Evolutionary conservation across 2,797 vertebrate species (phyloP).

Genomic region (Otolemur crassicaudatus): DNA sequence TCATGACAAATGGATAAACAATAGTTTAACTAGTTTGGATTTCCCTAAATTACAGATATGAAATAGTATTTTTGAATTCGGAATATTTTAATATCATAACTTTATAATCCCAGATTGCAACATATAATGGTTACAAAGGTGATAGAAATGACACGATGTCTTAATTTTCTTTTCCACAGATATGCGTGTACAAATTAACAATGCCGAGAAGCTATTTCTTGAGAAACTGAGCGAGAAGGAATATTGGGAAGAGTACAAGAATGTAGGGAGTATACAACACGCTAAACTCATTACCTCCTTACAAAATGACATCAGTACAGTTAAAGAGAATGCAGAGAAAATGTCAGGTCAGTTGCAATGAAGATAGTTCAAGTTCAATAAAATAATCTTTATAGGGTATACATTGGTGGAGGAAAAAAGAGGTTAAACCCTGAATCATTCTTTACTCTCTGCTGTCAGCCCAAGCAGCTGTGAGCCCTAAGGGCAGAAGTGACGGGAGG

Average conservation of each 20-base stretch:
- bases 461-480: background rate
- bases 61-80: conserved; percentile 25
- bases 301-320: conserved; percentile 83
- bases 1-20: background rate
- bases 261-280: conserved; percentile 85
- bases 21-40: conserved; percentile 10
- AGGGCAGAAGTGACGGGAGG: background rate
- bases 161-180: conserved; percentile 83
- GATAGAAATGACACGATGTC: background rate
- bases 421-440: background rate
- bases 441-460: background rate
- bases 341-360: conserved; percentile 87
- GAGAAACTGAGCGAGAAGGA: conserved; percentile 85
- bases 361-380: background rate
- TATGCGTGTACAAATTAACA: conserved; percentile 82
- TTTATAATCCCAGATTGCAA: conserved; percentile 29
- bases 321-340: conserved; percentile 85
- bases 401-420: background rate
- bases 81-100: conserved; percentile 37
- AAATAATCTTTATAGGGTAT: background rate
- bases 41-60: background rate
- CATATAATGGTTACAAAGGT: background rate
- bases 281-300: conserved; percentile 85
- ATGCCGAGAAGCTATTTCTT: conserved; percentile 80
- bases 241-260: conserved; percentile 90